Conservation (phyloP, 1,140 invertebrate genomes). For the Goniozus legneri region DNA sequence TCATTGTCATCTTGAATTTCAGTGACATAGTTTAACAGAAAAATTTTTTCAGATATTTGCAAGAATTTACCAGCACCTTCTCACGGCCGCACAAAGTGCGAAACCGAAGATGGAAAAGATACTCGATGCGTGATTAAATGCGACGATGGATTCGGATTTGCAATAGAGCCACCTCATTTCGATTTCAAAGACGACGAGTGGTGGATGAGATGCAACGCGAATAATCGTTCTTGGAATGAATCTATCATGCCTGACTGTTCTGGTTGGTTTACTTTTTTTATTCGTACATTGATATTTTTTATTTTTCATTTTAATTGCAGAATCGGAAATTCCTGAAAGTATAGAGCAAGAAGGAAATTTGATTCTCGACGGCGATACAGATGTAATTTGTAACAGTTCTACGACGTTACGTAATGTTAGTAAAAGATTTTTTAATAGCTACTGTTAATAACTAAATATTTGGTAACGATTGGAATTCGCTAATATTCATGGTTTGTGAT, state of each 20-base stretch:
- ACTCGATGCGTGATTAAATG: conserved; percentile 60
- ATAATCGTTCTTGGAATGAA: conserved; percentile 33
- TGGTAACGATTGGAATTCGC: neutral
- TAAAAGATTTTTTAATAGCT: neutral
- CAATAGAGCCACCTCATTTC: conserved; percentile 38
- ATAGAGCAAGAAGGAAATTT: conserved; percentile 44
- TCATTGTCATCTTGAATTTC: neutral
- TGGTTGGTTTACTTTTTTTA: conserved; percentile 49
- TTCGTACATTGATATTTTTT: conserved; percentile 5
- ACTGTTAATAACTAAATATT: neutral
- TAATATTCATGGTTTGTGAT: conserved; percentile 4
- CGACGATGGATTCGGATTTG: conserved; percentile 62
- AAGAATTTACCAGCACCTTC: conserved; percentile 54
- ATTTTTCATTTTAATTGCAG: conserved; percentile 28
- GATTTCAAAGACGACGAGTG: conserved; percentile 17
- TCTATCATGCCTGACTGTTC: conserved; percentile 60
- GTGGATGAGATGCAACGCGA: conserved; percentile 33
- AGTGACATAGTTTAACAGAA: neutral
- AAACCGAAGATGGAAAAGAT: conserved; percentile 40
- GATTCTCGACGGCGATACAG: conserved; percentile 35
- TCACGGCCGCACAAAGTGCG: conserved; percentile 60
- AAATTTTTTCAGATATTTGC: conserved; percentile 52
- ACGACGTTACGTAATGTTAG: conserved; percentile 25
- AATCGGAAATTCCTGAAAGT: conserved; percentile 38
- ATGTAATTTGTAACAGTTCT: conserved; percentile 37